Evolutionary conservation across 2,797 vertebrate genomes (phyloP).

Genomic region (Phyllotis vaccarum): DNA sequence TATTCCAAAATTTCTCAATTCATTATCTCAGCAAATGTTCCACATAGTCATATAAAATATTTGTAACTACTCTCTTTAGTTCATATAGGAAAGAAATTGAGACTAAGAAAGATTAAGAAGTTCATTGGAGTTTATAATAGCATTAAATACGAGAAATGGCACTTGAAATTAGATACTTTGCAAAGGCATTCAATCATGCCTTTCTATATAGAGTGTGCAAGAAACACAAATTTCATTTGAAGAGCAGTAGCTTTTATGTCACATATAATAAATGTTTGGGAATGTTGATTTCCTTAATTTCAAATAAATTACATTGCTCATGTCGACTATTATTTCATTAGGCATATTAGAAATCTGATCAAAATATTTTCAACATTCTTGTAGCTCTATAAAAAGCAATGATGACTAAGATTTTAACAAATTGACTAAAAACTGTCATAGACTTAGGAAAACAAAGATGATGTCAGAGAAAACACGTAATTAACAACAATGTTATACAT

Average conservation of each 20-base stretch:
- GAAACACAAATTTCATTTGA: neutral
- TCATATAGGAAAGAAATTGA: constrained; percentile 29
- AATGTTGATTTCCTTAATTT: neutral
- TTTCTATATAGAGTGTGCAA: neutral
- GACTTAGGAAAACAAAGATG: constrained; percentile 18
- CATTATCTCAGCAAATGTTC: neutral
- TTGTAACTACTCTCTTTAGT: neutral
- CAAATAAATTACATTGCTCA: constrained; percentile 28
- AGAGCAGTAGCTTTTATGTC: neutral
- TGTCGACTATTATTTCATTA: neutral
- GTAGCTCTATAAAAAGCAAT: constrained; percentile 46
- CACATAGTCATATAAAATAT: neutral
- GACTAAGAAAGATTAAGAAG: neutral
- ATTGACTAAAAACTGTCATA: neutral
- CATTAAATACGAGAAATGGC: neutral
- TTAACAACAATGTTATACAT: constrained; percentile 33
- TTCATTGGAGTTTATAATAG: neutral
- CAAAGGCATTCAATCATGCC: neutral
- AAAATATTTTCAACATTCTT: neutral
- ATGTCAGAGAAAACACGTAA: constrained; percentile 9
- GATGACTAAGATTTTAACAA: constrained; percentile 5
- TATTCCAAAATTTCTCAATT: neutral
- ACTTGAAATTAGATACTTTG: constrained; percentile 18
- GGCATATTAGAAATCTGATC: neutral
- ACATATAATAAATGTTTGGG: neutral